Evolutionary conservation across 1,140 invertebrate genomes (phyloP).

Genomic region (Lasaia peninsularis): DNA sequence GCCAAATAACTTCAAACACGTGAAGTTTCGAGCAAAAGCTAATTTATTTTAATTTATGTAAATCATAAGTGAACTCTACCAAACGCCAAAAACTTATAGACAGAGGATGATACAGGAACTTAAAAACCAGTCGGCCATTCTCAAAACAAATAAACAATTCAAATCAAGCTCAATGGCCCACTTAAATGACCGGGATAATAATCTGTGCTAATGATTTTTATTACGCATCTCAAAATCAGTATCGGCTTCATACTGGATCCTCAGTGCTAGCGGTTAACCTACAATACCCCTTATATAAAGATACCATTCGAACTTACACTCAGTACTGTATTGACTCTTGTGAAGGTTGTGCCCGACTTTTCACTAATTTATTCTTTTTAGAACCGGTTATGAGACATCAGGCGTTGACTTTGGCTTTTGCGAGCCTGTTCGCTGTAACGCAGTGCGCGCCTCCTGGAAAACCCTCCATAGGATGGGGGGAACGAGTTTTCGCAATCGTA

Average conservation of each 20-base stretch:
- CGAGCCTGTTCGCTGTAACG: conserved; percentile 40
- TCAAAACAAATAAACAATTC: conserved; percentile 52
- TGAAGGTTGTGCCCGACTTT: conserved; percentile 38
- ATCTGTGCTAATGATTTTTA: conserved; percentile 68
- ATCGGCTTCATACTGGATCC: conserved; percentile 48
- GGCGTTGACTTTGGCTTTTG: conserved; percentile 43
- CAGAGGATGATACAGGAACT: conserved; percentile 15
- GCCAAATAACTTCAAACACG: no score
- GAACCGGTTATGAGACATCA: conserved; percentile 57
- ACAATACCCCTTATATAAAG: conserved; percentile 65
- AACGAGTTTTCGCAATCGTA: conserved; percentile 63
- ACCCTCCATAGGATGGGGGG: conserved; percentile 61
- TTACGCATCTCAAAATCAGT: conserved; percentile 59
- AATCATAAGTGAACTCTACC: no score
- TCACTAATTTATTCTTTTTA: conserved; percentile 53
- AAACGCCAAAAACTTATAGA: no score
- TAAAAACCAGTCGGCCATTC: conserved; percentile 33
- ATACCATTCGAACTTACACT: conserved; percentile 45
- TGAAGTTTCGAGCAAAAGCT: no score
- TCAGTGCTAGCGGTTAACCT: conserved; percentile 64
- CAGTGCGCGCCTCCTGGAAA: conserved; percentile 58
- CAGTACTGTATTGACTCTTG: conserved; percentile 50
- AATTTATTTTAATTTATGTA: no score
- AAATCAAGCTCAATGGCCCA: conserved; percentile 60
- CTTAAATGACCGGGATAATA: conserved; percentile 52